These are phyloP conservation scores for Xyliphius kryptos DNA, from an alignment of 2,113 vertebrate genomes.

Conservation along the genomic window DNA sequence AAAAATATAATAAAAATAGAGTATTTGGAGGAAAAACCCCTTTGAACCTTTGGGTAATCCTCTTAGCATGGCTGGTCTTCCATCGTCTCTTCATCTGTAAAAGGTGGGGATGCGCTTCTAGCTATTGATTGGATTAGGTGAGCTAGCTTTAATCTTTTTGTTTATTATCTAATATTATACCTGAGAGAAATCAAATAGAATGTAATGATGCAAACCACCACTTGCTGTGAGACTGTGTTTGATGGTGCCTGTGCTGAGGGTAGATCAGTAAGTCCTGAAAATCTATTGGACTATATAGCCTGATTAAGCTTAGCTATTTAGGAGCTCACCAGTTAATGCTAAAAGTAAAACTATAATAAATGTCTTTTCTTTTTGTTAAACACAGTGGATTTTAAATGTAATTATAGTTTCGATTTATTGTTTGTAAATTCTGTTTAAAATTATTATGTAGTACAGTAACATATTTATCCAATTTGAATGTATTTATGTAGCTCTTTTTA, in stretches of 20 bases:
- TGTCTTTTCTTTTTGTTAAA: background rate
- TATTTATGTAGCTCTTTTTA: too few relatives aligned
- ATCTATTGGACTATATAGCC: background rate
- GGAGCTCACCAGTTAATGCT: background rate
- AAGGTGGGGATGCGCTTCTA: conserved; percentile 50
- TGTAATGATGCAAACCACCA: conserved; percentile 38
- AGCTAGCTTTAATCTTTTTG: conserved; percentile 53
- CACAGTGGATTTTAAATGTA: too few relatives aligned
- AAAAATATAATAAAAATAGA: conserved; percentile 64
- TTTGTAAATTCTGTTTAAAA: background rate
- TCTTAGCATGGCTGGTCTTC: conserved; percentile 55
- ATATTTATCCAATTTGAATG: too few relatives aligned
- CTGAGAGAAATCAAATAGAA: conserved; percentile 48
- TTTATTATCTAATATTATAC: conserved; percentile 56
- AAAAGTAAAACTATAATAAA: background rate
- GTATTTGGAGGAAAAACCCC: conserved; percentile 69
- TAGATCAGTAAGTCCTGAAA: background rate
- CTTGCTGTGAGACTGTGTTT: conserved; percentile 9
- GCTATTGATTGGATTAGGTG: conserved; percentile 53
- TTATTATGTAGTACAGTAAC: too few relatives aligned
- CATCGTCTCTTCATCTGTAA: conserved; percentile 50
- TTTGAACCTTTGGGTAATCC: conserved; percentile 70
- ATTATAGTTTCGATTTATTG: background rate
- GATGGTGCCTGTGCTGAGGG: conserved; percentile 5
- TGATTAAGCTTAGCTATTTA: conserved; percentile 4